A percentile compares a stretch with the other conserved stretches of the same genome.
These are phyloP conservation scores for Chiloscyllium punctatum DNA, from an alignment of 2,797 vertebrate species.

Conservation along the genomic window DNA sequence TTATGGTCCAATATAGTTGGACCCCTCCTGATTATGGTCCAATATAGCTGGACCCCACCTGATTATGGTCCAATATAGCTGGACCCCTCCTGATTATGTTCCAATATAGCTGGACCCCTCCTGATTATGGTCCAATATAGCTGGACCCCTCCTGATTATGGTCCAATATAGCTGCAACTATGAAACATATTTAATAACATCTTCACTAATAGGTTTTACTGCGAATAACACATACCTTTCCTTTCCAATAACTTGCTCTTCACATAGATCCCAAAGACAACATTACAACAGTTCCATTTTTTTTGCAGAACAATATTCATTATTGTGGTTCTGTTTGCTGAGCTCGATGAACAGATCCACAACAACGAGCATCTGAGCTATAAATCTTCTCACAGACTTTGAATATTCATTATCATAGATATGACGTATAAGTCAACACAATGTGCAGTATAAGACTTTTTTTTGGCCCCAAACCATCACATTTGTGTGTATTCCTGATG, in stretches of 20 bases:
- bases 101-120: not conserved
- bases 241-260: not conserved
- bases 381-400: too few species aligned
- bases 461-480: too few species aligned
- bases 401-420: not conserved
- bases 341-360: too few species aligned
- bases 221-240: not conserved
- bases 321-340: too few species aligned
- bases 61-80: not conserved
- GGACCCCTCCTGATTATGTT: not conserved
- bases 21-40: not conserved
- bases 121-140: not conserved
- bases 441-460: not conserved
- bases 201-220: slow-evolving; percentile 13
- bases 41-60: not conserved
- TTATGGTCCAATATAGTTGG: not conserved
- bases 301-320: not conserved
- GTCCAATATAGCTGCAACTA: not conserved
- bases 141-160: not conserved
- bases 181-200: not conserved
- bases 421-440: too few species aligned
- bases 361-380: too few species aligned
- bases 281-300: not conserved
- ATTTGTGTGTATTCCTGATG: not conserved
- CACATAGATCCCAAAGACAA: not conserved